Percentiles rank a stretch among this genome's conserved stretches.
Evolutionary conservation across 2,888 invertebrate genomes (phyloP).

Genomic region (Cyaniris semiargus): DNA sequence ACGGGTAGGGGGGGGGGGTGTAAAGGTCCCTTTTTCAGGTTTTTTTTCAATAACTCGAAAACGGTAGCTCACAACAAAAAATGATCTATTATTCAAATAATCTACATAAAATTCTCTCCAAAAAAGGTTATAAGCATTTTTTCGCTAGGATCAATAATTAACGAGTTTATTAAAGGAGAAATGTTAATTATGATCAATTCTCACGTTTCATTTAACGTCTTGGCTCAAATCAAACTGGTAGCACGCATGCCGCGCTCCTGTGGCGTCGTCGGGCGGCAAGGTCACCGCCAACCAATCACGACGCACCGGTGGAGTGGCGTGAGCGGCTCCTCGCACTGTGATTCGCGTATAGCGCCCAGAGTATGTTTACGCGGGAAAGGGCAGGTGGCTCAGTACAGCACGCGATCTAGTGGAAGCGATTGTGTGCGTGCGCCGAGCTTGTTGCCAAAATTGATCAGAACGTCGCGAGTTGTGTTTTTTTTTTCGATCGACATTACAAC

Average conservation of each 20-base stretch:
- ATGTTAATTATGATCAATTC: constrained; percentile 1
- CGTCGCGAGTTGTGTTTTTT: constrained; percentile 18
- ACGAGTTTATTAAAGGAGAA: neutral
- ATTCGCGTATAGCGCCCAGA: constrained; percentile 1
- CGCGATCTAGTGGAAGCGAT: constrained; percentile 14
- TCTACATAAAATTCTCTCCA: too few relatives aligned
- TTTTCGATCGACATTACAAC: constrained; percentile 14
- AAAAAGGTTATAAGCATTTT: too few relatives aligned
- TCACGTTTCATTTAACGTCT: neutral
- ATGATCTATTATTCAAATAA: too few relatives aligned
- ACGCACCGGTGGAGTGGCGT: constrained; percentile 20
- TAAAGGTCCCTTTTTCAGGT: too few relatives aligned
- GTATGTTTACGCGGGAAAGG: constrained; percentile 3
- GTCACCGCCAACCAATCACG: constrained; percentile 34
- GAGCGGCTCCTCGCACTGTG: neutral
- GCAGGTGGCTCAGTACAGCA: neutral
- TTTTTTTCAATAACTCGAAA: too few relatives aligned
- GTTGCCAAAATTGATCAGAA: neutral
- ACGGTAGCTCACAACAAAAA: too few relatives aligned
- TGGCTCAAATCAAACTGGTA: constrained; percentile 1
- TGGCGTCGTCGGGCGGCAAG: constrained; percentile 1
- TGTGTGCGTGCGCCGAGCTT: constrained; percentile 15
- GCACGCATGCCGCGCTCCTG: constrained; percentile 1
- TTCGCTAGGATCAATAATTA: too few relatives aligned
- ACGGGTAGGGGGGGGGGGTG: too few relatives aligned